Evolutionary conservation across 2,113 vertebrate genomes (phyloP).

Genomic region (Tapirus terrestris): DNA sequence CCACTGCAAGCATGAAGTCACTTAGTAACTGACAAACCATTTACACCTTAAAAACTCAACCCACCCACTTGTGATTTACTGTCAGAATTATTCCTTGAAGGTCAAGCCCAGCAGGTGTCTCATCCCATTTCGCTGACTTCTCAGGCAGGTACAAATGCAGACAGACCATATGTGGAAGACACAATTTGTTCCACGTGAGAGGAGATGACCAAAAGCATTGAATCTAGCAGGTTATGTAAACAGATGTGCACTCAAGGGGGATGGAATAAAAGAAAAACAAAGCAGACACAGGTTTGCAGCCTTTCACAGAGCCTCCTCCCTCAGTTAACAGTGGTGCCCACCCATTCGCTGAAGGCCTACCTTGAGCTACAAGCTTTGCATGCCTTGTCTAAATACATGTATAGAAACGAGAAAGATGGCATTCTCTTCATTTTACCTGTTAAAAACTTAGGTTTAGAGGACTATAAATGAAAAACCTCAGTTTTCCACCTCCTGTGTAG

Average conservation of each 20-base stretch:
- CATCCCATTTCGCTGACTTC: not conserved
- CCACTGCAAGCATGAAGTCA: not conserved
- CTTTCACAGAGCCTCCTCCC: no score
- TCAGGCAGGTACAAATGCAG: not conserved
- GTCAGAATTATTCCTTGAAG: not conserved
- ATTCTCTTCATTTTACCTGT: not conserved
- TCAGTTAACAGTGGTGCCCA: rapidly evolving
- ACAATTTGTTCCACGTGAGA: not conserved
- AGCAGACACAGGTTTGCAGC: not conserved
- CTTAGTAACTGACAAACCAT: not conserved
- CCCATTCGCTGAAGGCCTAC: not conserved
- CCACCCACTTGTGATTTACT: not conserved
- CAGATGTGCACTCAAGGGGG: not conserved
- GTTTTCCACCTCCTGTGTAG: no score
- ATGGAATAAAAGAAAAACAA: not conserved
- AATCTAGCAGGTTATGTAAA: not conserved
- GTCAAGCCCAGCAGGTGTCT: not conserved
- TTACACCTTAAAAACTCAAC: not conserved
- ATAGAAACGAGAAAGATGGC: not conserved
- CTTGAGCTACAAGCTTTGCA: not conserved
- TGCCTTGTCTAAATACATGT: not conserved
- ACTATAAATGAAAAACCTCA: no score
- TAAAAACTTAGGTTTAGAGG: not conserved
- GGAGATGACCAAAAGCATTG: not conserved
- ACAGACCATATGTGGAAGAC: not conserved